Conservation (phyloP, 2,888 invertebrate species). For the Pachycephus smyrnensis region DNA sequence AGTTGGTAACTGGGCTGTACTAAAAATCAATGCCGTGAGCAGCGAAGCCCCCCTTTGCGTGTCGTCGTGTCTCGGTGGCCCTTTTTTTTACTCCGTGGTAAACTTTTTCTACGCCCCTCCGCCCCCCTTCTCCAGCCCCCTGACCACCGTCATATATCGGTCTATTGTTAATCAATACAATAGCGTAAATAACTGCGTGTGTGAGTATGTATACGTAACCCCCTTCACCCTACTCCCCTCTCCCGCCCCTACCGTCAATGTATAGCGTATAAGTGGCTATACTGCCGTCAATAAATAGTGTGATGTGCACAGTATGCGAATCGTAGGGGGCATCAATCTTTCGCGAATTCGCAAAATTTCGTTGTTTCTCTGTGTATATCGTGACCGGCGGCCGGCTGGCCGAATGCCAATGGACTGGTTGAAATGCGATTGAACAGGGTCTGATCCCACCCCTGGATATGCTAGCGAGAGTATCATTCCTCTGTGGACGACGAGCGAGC, state of each 20-base stretch:
- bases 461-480: slow-evolving; percentile 13
- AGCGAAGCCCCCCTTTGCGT: too few relatives aligned
- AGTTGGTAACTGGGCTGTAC: too few relatives aligned
- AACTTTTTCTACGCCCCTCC: neutral
- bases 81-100: too few relatives aligned
- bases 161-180: slow-evolving; percentile 27
- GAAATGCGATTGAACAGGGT: slow-evolving; percentile 18
- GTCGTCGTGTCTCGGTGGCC: too few relatives aligned
- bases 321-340: slow-evolving; percentile 34
- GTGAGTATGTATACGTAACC: too few relatives aligned
- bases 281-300: too few relatives aligned
- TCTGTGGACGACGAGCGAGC: neutral
- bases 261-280: too few relatives aligned
- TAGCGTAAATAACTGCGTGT: slow-evolving; percentile 26
- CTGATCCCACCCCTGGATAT: too few relatives aligned
- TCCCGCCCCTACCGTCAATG: too few relatives aligned
- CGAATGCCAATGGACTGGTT: slow-evolving; percentile 40
- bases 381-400: slow-evolving; percentile 30
- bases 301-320: too few relatives aligned
- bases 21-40: too few relatives aligned
- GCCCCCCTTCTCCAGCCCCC: neutral
- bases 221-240: too few relatives aligned
- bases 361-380: slow-evolving; percentile 31
- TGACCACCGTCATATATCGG: neutral
- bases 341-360: slow-evolving; percentile 34